Evolutionary conservation across 2,888 invertebrate species (phyloP), one percentile per base, ranked within the genome.

Genomic region (Caenorhabditis parvicauda): DNA sequence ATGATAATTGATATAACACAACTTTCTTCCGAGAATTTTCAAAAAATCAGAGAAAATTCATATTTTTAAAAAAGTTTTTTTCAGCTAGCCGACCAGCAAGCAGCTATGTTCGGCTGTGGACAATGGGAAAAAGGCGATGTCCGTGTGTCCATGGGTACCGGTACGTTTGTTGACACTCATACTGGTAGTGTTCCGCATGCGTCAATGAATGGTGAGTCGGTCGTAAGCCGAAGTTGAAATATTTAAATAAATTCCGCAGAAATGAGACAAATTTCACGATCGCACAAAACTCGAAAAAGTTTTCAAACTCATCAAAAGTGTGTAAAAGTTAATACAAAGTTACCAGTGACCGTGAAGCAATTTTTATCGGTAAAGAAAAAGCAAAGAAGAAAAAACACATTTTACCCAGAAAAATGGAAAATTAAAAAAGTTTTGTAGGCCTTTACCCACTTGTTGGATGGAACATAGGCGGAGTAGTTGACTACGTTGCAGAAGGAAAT

Each of bases 401-500:
- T n/a, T n/a, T n/a, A n/a, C n/a, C n/a, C n/a, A n/a, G n/a, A n/a
- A n/a, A n/a, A n/a, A n/a, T n/a, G n/a, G n/a, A n/a, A n/a, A n/a
- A n/a, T n/a, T n/a, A n/a, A n/a, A n/a, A n/a, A 41, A 12, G 12
- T 17, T 12, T 53, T 59, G 55, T 72, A 87, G 87, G 92, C 0
- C 85, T 93, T 35, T 93, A 93, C 83, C 95, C 96, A 0, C 83
- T 95, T 24, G 89, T 95, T 32, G 94, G 89, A 0, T 96, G 95
- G 94, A 86, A 86, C 67, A 83, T 87, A 32, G 83, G 85, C 3
- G 82, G 66, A 39, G 52, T 61, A 25, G 52, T 61, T 12, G 64
- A 64, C 6, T 92, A 88, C 81, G 85, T 90, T 35, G 89, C 89
- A 0, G 95, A 96, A 82, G 92, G 91, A 0, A 86, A 89, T 0